Evolutionary conservation across 2,113 vertebrate species (phyloP).

Genomic region (Pomatorhinus ruficollis): DNA sequence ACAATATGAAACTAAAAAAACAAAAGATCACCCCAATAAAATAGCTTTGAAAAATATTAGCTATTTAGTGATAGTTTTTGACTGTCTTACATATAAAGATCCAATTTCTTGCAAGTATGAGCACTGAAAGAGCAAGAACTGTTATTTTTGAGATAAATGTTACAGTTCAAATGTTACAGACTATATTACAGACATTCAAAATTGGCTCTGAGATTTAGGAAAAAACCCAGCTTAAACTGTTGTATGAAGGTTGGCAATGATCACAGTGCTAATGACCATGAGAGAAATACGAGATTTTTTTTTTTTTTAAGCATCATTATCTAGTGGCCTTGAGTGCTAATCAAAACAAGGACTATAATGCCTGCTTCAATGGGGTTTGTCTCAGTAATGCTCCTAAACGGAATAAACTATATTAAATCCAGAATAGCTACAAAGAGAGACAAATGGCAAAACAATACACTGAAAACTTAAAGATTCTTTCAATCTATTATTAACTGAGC

Average conservation of each 20-base stretch:
- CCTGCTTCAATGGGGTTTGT: conserved; percentile 42
- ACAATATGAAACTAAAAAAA: background rate
- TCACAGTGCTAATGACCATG: conserved; percentile 19
- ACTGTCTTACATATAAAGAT: background rate
- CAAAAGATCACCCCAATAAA: background rate
- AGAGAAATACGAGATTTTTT: background rate
- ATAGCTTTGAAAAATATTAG: background rate
- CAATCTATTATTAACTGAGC: conserved; percentile 36
- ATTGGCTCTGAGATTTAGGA: background rate
- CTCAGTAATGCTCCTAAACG: conserved; percentile 44
- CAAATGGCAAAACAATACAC: conserved; percentile 36
- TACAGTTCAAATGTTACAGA: background rate
- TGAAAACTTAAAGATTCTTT: conserved; percentile 30
- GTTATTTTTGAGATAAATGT: background rate
- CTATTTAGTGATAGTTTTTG: background rate
- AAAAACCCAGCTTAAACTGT: background rate
- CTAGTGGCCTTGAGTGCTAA: conserved; percentile 40
- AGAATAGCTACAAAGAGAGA: conserved; percentile 22
- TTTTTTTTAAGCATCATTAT: conserved; percentile 30
- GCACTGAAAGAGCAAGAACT: background rate
- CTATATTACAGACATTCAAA: background rate
- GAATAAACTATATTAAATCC: conserved; percentile 39
- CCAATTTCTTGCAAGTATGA: background rate
- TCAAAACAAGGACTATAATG: conserved; percentile 45
- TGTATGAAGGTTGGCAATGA: background rate